Conservation (phyloP, 2,888 invertebrate genomes). For the Orgyia antiqua region DNA sequence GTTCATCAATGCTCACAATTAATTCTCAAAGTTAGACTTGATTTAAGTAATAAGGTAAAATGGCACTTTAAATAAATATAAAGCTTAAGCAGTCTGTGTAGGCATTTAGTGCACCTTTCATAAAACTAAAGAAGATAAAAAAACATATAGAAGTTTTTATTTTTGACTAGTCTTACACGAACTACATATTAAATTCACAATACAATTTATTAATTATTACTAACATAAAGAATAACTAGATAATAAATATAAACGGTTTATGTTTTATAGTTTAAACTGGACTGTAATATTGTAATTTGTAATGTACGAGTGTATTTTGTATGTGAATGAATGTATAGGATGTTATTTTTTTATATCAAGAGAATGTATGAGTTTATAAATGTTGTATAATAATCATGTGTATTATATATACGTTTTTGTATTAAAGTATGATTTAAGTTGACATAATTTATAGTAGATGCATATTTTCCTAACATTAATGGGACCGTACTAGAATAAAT, state of each 20-base stretch:
- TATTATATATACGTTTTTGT: conserved; percentile 43
- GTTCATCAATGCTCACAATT: too few relatives aligned
- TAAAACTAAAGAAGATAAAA: too few relatives aligned
- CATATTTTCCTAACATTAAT: conserved; percentile 33
- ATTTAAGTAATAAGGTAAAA: too few relatives aligned
- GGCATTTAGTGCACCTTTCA: too few relatives aligned
- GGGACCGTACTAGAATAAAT: conserved; percentile 12
- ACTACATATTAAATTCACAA: too few relatives aligned
- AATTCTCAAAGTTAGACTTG: too few relatives aligned
- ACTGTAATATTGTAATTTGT: conserved; percentile 49
- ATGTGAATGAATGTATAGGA: conserved; percentile 39
- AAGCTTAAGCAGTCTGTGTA: too few relatives aligned
- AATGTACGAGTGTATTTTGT: conserved; percentile 37
- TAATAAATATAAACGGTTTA: conserved; percentile 52
- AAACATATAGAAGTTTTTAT: too few relatives aligned
- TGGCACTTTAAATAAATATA: too few relatives aligned
- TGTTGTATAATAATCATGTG: conserved; percentile 36
- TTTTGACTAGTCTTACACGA: too few relatives aligned
- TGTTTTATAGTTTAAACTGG: conserved; percentile 65
- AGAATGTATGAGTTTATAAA: conserved; percentile 20
- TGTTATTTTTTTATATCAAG: conserved; percentile 33
- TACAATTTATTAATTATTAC: conserved; percentile 34
- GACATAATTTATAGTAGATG: conserved; percentile 40
- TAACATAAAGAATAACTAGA: conserved; percentile 33
- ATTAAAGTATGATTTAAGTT: conserved; percentile 45